Percentiles rank a stretch among this genome's conserved stretches.
Evolutionary conservation across 2,113 vertebrate genomes (phyloP).

Genomic region (Chrysochloris asiatica): DNA sequence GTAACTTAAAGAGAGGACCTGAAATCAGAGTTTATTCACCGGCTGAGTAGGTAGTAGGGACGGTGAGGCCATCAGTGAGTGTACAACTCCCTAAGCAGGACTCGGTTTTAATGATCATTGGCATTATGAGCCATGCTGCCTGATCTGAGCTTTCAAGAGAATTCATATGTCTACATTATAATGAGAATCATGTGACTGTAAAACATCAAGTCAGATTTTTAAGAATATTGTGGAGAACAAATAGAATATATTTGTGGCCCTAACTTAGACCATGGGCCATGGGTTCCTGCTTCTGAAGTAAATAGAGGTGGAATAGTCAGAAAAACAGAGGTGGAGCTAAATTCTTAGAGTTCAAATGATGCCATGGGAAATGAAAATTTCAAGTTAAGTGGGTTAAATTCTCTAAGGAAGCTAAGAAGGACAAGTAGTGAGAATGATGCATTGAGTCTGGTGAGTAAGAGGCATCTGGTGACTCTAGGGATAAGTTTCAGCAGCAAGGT

Average conservation of each 20-base stretch:
- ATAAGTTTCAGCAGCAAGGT: background rate
- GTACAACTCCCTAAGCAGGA: background rate
- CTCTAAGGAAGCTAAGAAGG: background rate
- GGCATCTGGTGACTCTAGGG: background rate
- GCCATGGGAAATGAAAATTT: background rate
- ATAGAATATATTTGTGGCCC: background rate
- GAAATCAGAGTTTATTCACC: background rate
- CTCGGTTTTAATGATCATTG: background rate
- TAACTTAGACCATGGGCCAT: background rate
- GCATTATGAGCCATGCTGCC: background rate
- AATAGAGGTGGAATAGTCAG: background rate
- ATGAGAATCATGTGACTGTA: constrained; percentile 1
- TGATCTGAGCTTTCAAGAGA: constrained; percentile 32
- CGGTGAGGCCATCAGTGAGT: background rate
- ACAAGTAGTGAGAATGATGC: background rate
- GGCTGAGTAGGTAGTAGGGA: background rate
- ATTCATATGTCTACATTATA: background rate
- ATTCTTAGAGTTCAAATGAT: background rate
- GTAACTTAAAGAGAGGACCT: background rate
- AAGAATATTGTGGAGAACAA: background rate
- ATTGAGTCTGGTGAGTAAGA: background rate
- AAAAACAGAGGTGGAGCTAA: background rate
- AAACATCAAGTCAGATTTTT: constrained; percentile 13
- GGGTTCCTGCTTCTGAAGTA: background rate
- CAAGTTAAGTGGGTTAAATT: background rate